phyloP scores from a whole-genome alignment of 2,888 invertebrate genomes.

The Parnassius glacialis region DNA sequence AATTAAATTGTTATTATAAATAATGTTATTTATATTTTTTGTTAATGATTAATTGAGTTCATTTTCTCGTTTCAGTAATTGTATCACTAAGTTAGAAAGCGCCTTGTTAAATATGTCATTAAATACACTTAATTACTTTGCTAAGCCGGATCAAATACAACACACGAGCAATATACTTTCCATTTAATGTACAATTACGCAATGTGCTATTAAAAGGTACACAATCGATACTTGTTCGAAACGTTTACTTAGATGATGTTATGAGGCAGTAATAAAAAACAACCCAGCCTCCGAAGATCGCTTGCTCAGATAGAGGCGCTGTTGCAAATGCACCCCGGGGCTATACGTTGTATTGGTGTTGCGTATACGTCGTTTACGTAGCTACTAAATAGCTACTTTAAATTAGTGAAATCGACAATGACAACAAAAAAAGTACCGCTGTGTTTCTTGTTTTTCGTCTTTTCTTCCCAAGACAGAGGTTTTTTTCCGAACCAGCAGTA shows the following conservation, averaged over 20 bases:
- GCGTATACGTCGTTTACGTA: constrained; percentile 49
- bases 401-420: background rate
- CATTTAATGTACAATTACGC: constrained; percentile 51
- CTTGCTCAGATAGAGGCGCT: constrained; percentile 46
- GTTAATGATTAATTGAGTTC: background rate
- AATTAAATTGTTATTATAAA: no score
- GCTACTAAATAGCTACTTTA: constrained; percentile 44
- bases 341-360: constrained; percentile 43
- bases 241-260: constrained; percentile 60
- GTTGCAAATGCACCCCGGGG: constrained; percentile 56
- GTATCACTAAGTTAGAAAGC: constrained; percentile 7
- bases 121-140: constrained; percentile 19
- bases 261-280: constrained; percentile 41
- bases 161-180: constrained; percentile 50
- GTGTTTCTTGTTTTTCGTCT: no score
- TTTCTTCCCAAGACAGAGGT: no score
- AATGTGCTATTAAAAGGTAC: constrained; percentile 63
- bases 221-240: constrained; percentile 55
- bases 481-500: no score
- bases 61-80: background rate
- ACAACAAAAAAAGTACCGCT: no score
- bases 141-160: constrained; percentile 28
- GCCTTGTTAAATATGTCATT: constrained; percentile 4
- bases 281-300: constrained; percentile 48
- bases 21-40: no score